Evolutionary conservation across 2,888 invertebrate species (phyloP), one percentile per base, ranked within the genome.

Genomic region (Dryadula phaetusa): DNA sequence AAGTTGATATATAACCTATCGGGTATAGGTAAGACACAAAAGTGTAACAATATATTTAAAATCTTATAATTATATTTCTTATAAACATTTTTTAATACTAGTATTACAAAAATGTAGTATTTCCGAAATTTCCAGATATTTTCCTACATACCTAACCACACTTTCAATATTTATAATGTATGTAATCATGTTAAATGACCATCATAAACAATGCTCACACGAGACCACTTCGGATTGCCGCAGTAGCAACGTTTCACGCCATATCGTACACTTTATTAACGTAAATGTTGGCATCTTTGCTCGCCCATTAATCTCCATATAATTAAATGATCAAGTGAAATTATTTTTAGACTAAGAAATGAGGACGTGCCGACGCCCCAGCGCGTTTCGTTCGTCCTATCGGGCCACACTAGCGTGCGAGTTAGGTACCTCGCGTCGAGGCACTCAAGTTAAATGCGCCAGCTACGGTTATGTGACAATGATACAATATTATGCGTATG

Each of bases 301-400:
- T 82, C 79, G 82, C 81, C 85, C 85, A 91, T 92, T 91, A 88
- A 92, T 92, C 91, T 91, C 87, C 86, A 90, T 90, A 90, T 91
- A 92, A 91, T 91, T 89, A 92, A 90, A 92, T 90, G 90, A 91
- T 91, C 90, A 90, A 92, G 89, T 87, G 85, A 92, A 88, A 86
- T 86, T 92, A 91, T 90, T 90, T 92, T 90, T 92, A 91, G 90
- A 88, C 74, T 81, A 84, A 85, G 85, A 90, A 92, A 90, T 81
- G 87, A 83, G 91, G 88, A 83, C 90, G 87, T 79, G 81, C 82
- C 83, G 82, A 84, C 85, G 82, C 78, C 72, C 75, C 81, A 79
- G 73, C 79, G 76, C 79, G 76, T 74, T 73, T 68, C 83, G 78
- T 82, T 79, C 82, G 78, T 74, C 82, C 79, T 78, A 78, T 79